A percentile compares a stretch with the other conserved stretches of the same genome.
These are phyloP conservation scores for Synanthedon andrenaeformis DNA, from an alignment of 2,888 invertebrate genomes.

Conservation along the genomic window DNA sequence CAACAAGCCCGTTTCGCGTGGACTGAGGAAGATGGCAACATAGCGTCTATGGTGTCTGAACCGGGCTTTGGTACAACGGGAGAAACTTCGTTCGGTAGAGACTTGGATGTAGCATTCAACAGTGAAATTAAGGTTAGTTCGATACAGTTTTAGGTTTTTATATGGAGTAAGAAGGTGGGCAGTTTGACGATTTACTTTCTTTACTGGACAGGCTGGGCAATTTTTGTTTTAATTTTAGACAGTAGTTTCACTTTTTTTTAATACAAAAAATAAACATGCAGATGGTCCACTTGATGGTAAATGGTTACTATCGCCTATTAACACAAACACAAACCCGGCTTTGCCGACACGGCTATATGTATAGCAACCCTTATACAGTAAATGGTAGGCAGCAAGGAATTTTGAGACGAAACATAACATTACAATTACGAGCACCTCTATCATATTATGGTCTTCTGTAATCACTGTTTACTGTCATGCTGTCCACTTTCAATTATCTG, in stretches of 20 bases:
- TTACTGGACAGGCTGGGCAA: background rate
- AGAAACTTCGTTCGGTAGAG: conserved; percentile 48
- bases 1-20: conserved; percentile 53
- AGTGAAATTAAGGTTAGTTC: conserved; percentile 40
- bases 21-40: conserved; percentile 61
- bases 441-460: too few species aligned
- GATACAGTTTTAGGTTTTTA: background rate
- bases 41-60: conserved; percentile 53
- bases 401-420: too few species aligned
- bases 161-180: conserved; percentile 1
- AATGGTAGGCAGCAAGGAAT: too few species aligned
- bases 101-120: conserved; percentile 42
- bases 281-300: background rate
- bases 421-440: too few species aligned
- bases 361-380: too few species aligned
- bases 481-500: too few species aligned
- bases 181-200: background rate
- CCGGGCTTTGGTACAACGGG: conserved; percentile 54
- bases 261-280: background rate
- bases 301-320: too few species aligned
- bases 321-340: too few species aligned
- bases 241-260: background rate
- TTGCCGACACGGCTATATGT: too few species aligned
- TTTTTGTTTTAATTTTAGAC: background rate
- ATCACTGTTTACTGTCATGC: too few species aligned